Base-by-base conservation (phyloP, 2,113 vertebrate species). In the Felis chaus region DNA sequence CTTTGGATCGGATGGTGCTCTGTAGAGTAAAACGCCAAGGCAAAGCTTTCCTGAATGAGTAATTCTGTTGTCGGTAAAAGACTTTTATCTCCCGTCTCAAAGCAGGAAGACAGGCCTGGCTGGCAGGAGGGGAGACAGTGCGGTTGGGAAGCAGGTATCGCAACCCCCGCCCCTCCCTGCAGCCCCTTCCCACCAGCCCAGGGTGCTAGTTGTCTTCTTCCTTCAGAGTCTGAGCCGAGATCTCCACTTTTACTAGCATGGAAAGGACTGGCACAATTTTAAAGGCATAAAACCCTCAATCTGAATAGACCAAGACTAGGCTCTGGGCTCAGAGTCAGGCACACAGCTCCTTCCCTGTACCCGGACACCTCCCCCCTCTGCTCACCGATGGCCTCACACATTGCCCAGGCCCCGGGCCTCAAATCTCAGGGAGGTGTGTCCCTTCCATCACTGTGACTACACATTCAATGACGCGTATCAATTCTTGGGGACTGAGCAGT, bases 391-490 rank as follows among this genome's bases (percentile, higher is more conserved):
- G 14, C 61, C 23, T 27, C 29, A 5, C 3, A 6, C 27, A 16
- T 8, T 33, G 31, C 41, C 31, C 10, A 1, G 36, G 11, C 29
- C 50, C 36, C 66, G 11, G n/a, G 39, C 33, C 57, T 48, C 76
- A 2, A 1, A 65, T 2, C 66, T 27, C 55, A 48, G 65, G 55
- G 85, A 73, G 7, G 11, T 19, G 0, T 7, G 55, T 68, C 33
- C 18, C 14, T 48, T 36, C 48, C 18, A 0, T 4, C 13, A 6
- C 12, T 7, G 2, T 13, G 65, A 9, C n/a, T 53, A 0, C 1
- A 4, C 1, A 11, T 39, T 12, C 45, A 25, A 3, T 0, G 5
- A 27, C 9, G 0, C 0, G 16, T 1, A 0, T 18, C 31, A 15
- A 0, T 10, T 53, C 57, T 69, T 31, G 36, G 11, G 50, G 80